Evolutionary conservation across 2,888 invertebrate genomes (phyloP).

Genomic region (Hoplodrina blanda): DNA sequence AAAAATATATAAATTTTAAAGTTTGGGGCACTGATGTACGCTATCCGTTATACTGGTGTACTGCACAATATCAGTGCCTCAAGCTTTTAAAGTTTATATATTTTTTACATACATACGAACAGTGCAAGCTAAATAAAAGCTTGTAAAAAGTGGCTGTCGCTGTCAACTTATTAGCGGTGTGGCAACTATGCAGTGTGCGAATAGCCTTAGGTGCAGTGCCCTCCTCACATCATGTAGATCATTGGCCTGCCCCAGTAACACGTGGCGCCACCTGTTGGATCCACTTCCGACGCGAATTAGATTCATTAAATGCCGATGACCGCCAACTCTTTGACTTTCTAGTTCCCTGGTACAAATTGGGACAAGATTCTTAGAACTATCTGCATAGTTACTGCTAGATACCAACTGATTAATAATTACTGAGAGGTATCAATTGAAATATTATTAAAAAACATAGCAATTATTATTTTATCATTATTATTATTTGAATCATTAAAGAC

Average conservation of each 20-base stretch:
- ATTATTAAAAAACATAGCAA: no score
- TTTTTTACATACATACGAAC: no score
- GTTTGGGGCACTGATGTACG: no score
- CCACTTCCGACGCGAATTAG: constrained; percentile 50
- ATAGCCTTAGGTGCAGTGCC: constrained; percentile 29
- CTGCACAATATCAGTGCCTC: no score
- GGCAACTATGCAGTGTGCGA: not conserved
- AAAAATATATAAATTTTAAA: no score
- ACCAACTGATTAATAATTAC: not conserved
- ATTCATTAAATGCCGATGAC: constrained; percentile 58
- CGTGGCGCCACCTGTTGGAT: constrained; percentile 57
- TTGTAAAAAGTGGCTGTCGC: not conserved
- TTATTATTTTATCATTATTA: no score
- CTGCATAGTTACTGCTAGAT: not conserved
- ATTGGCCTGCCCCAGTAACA: constrained; percentile 52
- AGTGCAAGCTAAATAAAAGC: no score
- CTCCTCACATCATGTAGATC: constrained; percentile 35
- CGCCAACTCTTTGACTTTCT: constrained; percentile 47
- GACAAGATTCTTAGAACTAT: constrained; percentile 16
- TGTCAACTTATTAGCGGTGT: not conserved
- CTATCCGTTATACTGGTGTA: no score
- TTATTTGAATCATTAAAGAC: no score
- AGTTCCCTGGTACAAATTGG: constrained; percentile 34
- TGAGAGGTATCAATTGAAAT: not conserved
- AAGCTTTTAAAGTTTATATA: no score